phyloP scores from a whole-genome alignment of 2,888 invertebrate species.

The Stenurella melanura region DNA sequence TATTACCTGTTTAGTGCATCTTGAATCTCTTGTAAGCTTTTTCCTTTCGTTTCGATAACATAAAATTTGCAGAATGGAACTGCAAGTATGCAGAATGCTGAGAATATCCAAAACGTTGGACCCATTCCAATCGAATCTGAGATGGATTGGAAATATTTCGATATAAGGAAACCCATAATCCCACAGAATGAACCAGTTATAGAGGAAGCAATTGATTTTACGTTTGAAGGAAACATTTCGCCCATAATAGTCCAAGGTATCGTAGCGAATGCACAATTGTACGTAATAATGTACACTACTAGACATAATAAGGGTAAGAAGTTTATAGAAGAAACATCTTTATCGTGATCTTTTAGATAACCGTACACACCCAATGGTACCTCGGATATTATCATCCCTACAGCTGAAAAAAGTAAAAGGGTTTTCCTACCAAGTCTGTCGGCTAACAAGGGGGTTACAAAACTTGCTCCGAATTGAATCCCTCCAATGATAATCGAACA shows the following conservation, averaged over 20 bases:
- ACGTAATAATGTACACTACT: constrained; percentile 82
- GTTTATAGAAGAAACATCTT: constrained; percentile 70
- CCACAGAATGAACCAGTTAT: constrained; percentile 69
- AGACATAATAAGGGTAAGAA: constrained; percentile 84
- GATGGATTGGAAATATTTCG: constrained; percentile 58
- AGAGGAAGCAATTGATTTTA: constrained; percentile 78
- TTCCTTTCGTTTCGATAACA: constrained; percentile 63
- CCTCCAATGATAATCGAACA: constrained; percentile 86
- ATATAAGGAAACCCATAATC: constrained; percentile 56
- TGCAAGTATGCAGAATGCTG: constrained; percentile 51
- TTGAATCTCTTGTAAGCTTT: constrained; percentile 59
- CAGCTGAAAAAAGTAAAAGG: constrained; percentile 82
- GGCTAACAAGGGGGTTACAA: constrained; percentile 83
- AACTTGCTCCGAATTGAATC: constrained; percentile 85
- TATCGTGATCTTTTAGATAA: constrained; percentile 71
- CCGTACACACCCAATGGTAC: constrained; percentile 75
- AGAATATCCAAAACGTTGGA: constrained; percentile 59
- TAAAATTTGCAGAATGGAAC: constrained; percentile 53
- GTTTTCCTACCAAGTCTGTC: constrained; percentile 85
- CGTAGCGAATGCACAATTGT: constrained; percentile 83
- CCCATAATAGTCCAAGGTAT: constrained; percentile 89
- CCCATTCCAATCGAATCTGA: constrained; percentile 57
- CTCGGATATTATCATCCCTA: constrained; percentile 75
- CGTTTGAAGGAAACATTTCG: constrained; percentile 85
- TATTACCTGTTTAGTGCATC: constrained; percentile 41